Conservation (phyloP, 2,888 invertebrate genomes). For the Aromia moschata region DNA sequence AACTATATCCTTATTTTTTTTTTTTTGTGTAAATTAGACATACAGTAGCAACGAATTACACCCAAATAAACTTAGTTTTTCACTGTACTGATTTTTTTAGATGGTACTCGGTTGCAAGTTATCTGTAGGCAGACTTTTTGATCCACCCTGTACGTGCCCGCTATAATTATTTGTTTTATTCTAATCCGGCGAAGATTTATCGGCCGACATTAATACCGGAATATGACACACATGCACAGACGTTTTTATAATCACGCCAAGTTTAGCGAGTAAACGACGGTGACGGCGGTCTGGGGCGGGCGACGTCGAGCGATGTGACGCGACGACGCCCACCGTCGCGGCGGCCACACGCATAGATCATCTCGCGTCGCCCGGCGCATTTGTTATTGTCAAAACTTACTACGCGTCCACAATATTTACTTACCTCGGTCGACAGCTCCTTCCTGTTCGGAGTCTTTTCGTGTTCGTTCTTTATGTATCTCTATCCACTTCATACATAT, state of each 20-base stretch:
- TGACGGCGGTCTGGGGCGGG: slow-evolving; percentile 30
- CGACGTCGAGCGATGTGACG: slow-evolving; percentile 33
- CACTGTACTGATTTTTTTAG: not conserved
- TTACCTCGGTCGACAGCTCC: slow-evolving; percentile 41
- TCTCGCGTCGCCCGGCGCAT: slow-evolving; percentile 44
- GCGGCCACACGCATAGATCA: slow-evolving; percentile 57
- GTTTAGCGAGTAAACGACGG: slow-evolving; percentile 54
- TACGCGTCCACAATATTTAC: slow-evolving; percentile 40
- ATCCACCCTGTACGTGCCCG: not conserved
- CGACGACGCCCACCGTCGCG: slow-evolving; percentile 48
- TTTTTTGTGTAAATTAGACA: not conserved
- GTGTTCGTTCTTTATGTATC: slow-evolving; percentile 17
- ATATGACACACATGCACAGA: slow-evolving; percentile 47
- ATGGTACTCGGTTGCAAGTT: not conserved
- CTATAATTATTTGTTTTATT: slow-evolving; percentile 18
- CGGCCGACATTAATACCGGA: slow-evolving; percentile 38
- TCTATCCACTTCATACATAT: slow-evolving; percentile 21
- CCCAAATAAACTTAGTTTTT: no score
- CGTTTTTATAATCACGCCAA: slow-evolving; percentile 54
- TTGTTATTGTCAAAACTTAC: slow-evolving; percentile 46
- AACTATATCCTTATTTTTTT: no score
- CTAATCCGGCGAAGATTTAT: slow-evolving; percentile 38
- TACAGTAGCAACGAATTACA: not conserved
- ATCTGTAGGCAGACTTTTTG: not conserved
- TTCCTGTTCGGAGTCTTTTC: slow-evolving; percentile 38